Conservation (phyloP, 2,888 invertebrate genomes). For the Synergus gifuensis region DNA sequence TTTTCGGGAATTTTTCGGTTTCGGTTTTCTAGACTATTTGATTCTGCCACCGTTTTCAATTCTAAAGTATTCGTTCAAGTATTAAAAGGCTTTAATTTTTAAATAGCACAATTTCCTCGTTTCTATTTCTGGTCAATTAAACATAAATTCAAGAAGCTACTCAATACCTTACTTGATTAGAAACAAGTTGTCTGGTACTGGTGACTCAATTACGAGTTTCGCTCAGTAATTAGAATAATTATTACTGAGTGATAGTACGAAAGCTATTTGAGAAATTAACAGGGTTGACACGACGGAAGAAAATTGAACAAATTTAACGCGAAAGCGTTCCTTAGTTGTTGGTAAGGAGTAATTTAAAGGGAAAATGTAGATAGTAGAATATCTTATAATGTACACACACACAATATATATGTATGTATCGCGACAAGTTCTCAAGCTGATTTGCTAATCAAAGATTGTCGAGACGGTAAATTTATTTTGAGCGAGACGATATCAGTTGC, state of each 20-base stretch:
- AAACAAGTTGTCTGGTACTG: background rate
- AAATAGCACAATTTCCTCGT: background rate
- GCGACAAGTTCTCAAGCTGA: slow-evolving; percentile 35
- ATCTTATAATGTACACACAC: background rate
- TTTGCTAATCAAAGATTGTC: slow-evolving; percentile 51
- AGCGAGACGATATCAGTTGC: slow-evolving; percentile 51
- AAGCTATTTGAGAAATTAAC: slow-evolving; percentile 28
- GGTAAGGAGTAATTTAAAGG: background rate
- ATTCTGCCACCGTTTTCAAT: too few relatives aligned
- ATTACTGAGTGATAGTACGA: slow-evolving; percentile 20
- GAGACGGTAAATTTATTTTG: slow-evolving; percentile 49
- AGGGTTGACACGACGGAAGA: slow-evolving; percentile 12
- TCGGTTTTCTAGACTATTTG: too few relatives aligned
- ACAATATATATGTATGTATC: background rate
- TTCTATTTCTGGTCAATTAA: background rate
- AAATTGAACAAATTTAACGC: slow-evolving; percentile 11
- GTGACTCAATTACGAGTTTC: slow-evolving; percentile 13
- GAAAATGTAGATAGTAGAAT: background rate
- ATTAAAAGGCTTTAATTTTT: too few relatives aligned
- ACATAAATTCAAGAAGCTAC: slow-evolving; percentile 8
- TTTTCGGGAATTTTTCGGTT: too few relatives aligned
- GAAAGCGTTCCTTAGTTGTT: background rate
- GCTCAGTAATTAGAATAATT: slow-evolving; percentile 9
- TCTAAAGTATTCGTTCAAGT: too few relatives aligned
- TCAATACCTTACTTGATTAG: background rate